Base-by-base conservation (phyloP, 1,140 invertebrate species). In the Fopius arisanus region DNA sequence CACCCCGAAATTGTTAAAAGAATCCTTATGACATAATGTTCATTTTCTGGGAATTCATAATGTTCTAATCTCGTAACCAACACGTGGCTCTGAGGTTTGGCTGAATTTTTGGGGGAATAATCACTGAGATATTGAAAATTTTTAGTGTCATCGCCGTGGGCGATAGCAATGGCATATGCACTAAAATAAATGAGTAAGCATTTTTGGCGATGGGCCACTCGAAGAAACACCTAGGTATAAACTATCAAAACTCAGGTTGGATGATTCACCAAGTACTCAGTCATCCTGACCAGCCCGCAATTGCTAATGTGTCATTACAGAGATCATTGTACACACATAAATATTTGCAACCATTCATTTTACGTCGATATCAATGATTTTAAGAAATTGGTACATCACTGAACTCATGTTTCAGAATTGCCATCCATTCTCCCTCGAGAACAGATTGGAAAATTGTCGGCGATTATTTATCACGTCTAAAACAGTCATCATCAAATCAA, bases 101-200 rank as follows among this genome's bases (percentile, higher is more conserved):
- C 10, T 54, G 28, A 31, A 26, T 59, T 72, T 66, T 72, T 72
- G 26, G 43, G 37, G 19, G 14, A 67, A 65, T 63, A 41, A 70
- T 33, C 28, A 66, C 28, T 5, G 63, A 16, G 66, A 43, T 62
- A 69, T 67, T 48, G 43, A 51, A 63, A n/a, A 67, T 54, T 70
- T 65, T 26, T 67, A 62, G 37, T 21, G n/a, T 5, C 43, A 63
- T 59, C n/a, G 31, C 59, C 23, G 74, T 75, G 74, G 74, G 69
- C 69, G 74, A 75, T 68, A 33, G 37, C 70, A 65, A 75, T 67
- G 74, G 74, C 74, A 75, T 75, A 71, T 67, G 74, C 59, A 71
- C 74, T 21, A 72, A 77, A 77, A 77, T 77, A 77, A 78, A 70
- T 77, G 63, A 72, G 70, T 72, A 69, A 59, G 68, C 31, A n/a